Evolutionary conservation across 2,113 vertebrate species (phyloP), one percentile per base, ranked within the genome.

Genomic region (Pelvicachromis taeniatus): DNA sequence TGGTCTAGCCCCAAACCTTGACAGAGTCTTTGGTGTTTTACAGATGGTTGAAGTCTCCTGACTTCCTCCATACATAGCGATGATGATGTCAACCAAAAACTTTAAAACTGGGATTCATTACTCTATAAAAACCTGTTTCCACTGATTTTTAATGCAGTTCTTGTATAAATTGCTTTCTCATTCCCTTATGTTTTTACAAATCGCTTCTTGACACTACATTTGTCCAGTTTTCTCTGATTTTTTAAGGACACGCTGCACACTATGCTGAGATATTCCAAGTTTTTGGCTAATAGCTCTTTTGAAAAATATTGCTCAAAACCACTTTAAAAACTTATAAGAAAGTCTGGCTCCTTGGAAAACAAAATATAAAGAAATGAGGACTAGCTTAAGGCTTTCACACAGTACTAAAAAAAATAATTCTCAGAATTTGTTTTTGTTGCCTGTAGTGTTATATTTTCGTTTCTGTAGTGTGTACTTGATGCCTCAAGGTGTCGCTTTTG

Each of bases 401-500:
- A 48, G 14, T 48, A 29, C 14, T 48, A 3, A 21, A 55, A 63
- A 73, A 75, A 50, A 31, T 75, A 50, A 12, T 10, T 81, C 21
- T 83, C 7, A 10, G 16, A 1, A 14, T 42, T 5, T 78, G 50
- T 58, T n/a, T 68, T 23, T 21, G 21, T 48, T 9, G 4, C 6
- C 50, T 4, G 13, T 21, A 12, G 1, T 56, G 2, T 50, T 55
- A 4, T 55, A 42, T 5, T 33, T 50, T 68, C n/a, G 19, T 50
- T 9, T 59, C 12, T 77, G 91, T 80, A 93, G 50, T 94, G 9
- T 23, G 68, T 40, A 38, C 2, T 16, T n/a, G 7, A 2, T 35
- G 9, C 91, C 92, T 89, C 84, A 83, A 87, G 87, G 42, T 88
- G 93, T 82, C 93, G 77, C 84, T 91, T 65, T 84, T 4, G 63